Base-by-base conservation (phyloP, 2,113 vertebrate genomes). In the Apistogramma diplotaenia region DNA sequence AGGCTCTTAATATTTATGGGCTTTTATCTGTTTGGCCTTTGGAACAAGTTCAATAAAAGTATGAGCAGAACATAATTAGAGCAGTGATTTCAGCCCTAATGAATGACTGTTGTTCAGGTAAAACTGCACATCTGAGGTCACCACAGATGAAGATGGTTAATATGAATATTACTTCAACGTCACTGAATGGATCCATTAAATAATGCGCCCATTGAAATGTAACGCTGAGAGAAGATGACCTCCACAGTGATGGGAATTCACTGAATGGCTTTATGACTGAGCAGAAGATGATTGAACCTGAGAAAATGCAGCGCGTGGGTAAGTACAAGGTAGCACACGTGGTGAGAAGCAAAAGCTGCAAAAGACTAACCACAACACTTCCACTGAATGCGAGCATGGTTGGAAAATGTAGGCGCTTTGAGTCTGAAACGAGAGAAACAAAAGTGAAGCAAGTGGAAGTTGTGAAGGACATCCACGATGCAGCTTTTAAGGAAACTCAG, bases 331-430 rank as follows among this genome's bases (percentile, higher is more conserved):
- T 33, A 40, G 51, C 19, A 16, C 19, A 7, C 43, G 76, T 78
- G 85, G 81, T 76, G 58, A 72, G 19, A 13, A 7, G 83, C 87
- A 89, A 49, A 67, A 57, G 70, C 83, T 78, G 81, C 78, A 86
- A 21, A 71, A 33, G 27, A 31, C 8, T 27, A 78, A 89, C 89
- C 83, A 84, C 87, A 73, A 35, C 3, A 2, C 5, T 8, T 65
- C n/a, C 4, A 46, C 62, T 79, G 27, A 85, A 27, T 76, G 19
- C 27, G 19, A 8, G 3, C 5, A 0, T 40, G 35, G 31, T 37
- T 51, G 49, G 23, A 23, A 74, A 62, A 18, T 8, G 9, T 3
- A 67, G 21, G 37, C 57, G 18, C n/a, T 27, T 29, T 4, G 29
- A 31, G 1, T 3, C 0, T 51, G 6, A 54, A 49, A 9, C n/a